Conservation (phyloP, 2,888 invertebrate genomes). For the Drosophila fungiperda region DNA sequence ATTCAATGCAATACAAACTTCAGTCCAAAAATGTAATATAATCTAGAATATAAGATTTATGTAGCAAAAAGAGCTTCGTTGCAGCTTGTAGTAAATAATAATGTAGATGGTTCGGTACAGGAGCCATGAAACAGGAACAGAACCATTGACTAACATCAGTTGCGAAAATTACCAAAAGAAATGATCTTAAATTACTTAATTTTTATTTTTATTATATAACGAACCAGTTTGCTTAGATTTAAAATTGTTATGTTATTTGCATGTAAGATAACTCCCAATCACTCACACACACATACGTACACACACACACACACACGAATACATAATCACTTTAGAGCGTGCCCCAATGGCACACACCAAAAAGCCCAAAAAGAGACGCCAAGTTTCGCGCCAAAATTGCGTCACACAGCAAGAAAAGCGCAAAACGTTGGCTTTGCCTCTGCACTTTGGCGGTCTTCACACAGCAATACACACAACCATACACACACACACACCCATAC, state of each 20-base stretch:
- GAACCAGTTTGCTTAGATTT: not conserved
- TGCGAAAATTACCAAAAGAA: not conserved
- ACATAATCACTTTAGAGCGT: conserved; percentile 37
- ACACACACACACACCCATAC: conserved; percentile 16
- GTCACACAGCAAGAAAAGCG: conserved; percentile 62
- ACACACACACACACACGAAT: not conserved
- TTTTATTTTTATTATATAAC: not conserved
- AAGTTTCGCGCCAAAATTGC: conserved; percentile 80
- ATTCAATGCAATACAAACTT: too few species aligned
- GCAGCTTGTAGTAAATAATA: not conserved
- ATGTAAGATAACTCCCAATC: conserved; percentile 2
- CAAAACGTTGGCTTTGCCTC: conserved; percentile 41
- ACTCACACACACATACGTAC: not conserved
- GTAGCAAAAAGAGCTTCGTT: not conserved
- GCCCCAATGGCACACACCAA: conserved; percentile 65
- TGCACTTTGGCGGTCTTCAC: conserved; percentile 67
- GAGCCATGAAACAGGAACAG: not conserved
- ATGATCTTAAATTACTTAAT: not conserved
- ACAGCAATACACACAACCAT: conserved; percentile 19
- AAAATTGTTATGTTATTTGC: not conserved
- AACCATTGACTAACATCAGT: not conserved
- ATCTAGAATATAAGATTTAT: not conserved
- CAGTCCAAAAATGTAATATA: not conserved
- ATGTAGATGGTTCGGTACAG: not conserved
- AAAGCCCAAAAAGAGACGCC: conserved; percentile 66